Evolutionary conservation across 2,797 vertebrate genomes (phyloP), one percentile per base, ranked within the genome.

Genomic region (Columba guinea): DNA sequence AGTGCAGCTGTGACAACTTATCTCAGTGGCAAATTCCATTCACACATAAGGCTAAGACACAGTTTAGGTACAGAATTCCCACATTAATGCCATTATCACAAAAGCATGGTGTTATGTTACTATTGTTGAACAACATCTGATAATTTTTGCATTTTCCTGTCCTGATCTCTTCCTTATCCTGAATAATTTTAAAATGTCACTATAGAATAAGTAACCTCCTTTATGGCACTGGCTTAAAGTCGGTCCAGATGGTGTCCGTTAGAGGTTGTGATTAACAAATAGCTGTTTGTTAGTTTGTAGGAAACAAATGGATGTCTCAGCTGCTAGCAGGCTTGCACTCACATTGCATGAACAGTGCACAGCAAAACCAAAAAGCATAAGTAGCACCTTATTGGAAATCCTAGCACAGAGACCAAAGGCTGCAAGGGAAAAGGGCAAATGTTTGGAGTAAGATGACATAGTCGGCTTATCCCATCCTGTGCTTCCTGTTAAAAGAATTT

Each of bases 1-100:
- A 64, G 28, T 32, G 28, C 75, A 93, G 86, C 75, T 94, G 74
- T 74, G 70, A 80, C 59, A 90, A 67, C 60, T 93, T 87, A 83
- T 64, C 41, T 32, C 44, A 83, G 35, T 18, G 32, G n/a, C 23
- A 70, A 90, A 83, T 77, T 89, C 70, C 80, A n/a, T 79, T 89
- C 52, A 79, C 28, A 60, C 1, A 0, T 39, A 84, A 73, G 48
- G 56, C 21, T 82, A 85, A 78, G 65, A 59, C 14, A 64, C 51
- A 84, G 21, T 34, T 71, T 16, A 88, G 87, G 60, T 58, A 63
- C 24, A 76, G 55, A 91, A 73, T 82, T 27, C 44, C 14, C 14
- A 7, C 37, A 46, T 52, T 79, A 79, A 84, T 56, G 23, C 12
- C 35, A 67, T 70, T 48, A 69, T 46, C 41, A 70, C 13, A 74